These are phyloP conservation scores for Synergus gifuensis DNA, from an alignment of 2,888 invertebrate genomes.

Conservation along the genomic window DNA sequence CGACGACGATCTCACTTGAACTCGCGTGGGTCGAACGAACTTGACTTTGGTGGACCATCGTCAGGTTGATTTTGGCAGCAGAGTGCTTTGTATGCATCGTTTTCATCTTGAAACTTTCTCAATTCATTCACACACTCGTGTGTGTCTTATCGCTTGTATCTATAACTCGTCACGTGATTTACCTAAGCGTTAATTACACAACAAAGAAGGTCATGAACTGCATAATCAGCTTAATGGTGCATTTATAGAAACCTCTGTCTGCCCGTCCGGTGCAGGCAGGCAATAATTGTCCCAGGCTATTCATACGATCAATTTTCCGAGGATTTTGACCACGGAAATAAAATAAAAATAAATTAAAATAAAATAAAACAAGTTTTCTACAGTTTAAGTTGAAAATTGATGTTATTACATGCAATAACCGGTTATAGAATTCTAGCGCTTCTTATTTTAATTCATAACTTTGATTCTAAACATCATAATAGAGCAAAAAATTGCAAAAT, in stretches of 20 bases:
- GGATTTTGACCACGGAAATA: no score
- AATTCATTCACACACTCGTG: not conserved
- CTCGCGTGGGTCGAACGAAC: conserved; percentile 44
- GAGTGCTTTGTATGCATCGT: conserved; percentile 1
- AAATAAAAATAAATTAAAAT: no score
- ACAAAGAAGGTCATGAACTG: conserved; percentile 13
- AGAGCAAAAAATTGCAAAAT: no score
- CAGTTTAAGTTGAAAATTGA: no score
- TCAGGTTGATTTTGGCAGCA: conserved; percentile 47
- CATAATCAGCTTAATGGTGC: conserved; percentile 26
- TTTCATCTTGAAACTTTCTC: not conserved
- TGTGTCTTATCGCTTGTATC: not conserved
- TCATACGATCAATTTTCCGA: no score
- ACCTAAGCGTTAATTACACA: not conserved
- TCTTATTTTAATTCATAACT: no score
- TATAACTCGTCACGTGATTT: not conserved
- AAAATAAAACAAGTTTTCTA: no score
- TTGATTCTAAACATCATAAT: no score
- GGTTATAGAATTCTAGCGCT: no score
- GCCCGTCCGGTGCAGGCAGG: no score
- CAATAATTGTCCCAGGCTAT: no score
- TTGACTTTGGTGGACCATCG: conserved; percentile 44
- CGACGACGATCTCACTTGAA: conserved; percentile 16
- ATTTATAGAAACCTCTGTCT: conserved; percentile 55
- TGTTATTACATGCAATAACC: no score